Conservation (phyloP, 2,113 vertebrate species). For the Pachycephala philippinensis region DNA sequence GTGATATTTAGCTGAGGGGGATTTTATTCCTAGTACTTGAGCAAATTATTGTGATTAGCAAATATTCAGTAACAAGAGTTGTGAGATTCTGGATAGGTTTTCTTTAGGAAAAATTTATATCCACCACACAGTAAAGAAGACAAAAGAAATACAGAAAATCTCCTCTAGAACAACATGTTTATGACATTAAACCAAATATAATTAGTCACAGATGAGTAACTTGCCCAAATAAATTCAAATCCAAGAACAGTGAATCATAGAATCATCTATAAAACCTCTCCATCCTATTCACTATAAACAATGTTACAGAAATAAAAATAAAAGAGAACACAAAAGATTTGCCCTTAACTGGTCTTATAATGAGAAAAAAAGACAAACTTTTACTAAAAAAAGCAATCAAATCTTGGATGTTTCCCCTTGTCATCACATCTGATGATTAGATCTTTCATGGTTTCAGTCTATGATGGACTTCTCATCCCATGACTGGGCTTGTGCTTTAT, state of each 20-base stretch:
- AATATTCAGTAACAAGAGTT: not conserved
- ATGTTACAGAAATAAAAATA: not conserved
- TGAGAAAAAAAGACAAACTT: not conserved
- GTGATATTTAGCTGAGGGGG: not conserved
- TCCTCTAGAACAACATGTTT: not conserved
- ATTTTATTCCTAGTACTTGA: not conserved
- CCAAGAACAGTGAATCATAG: not conserved
- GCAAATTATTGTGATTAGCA: not conserved
- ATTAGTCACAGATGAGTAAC: slow-evolving; percentile 1
- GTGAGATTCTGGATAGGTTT: not conserved
- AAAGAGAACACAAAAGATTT: not conserved
- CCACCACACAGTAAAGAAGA: not conserved
- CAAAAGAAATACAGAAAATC: not conserved
- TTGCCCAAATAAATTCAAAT: not conserved
- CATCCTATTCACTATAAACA: not conserved
- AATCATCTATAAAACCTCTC: not conserved
- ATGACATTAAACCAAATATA: not conserved
- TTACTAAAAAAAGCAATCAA: not conserved
- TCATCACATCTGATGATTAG: not conserved
- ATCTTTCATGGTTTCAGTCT: not conserved
- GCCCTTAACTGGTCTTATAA: not conserved
- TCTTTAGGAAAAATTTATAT: not conserved
- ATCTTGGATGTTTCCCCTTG: not conserved
- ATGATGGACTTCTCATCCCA: not conserved
- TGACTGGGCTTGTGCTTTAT: not conserved